phyloP scores from a whole-genome alignment of 92 coral and sea anemone species.

The Parazoanthus atlanticus region DNA sequence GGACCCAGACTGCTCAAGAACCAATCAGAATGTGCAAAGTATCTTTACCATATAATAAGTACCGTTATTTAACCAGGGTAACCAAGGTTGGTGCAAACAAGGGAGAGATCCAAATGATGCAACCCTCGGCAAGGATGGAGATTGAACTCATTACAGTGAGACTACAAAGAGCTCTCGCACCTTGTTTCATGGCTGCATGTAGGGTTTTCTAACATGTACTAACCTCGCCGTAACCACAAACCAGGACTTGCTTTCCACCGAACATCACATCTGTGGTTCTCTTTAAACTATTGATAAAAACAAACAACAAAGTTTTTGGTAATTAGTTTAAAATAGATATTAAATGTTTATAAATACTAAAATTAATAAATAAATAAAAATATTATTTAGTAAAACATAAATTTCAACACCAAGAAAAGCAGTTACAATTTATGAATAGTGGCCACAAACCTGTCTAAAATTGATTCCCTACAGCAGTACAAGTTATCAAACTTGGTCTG shows the following conservation, averaged over 20 bases:
- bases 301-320: background rate
- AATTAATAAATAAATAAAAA: background rate
- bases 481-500: slow-evolving; percentile 98
- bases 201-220: background rate
- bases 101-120: too few relatives aligned
- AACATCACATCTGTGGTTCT: slow-evolving; percentile 99
- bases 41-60: too few relatives aligned
- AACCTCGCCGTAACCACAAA: slow-evolving; percentile 99
- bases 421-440: background rate
- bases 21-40: too few relatives aligned
- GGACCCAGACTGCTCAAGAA: too few relatives aligned
- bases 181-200: too few relatives aligned
- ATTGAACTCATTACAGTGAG: too few relatives aligned
- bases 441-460: slow-evolving; percentile 89
- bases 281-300: slow-evolving; percentile 70
- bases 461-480: slow-evolving; percentile 99
- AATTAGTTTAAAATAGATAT: too few relatives aligned
- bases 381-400: background rate
- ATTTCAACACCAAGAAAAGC: background rate
- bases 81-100: too few relatives aligned
- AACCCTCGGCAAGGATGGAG: too few relatives aligned
- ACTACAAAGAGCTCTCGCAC: too few relatives aligned
- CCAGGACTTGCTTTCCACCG: slow-evolving; percentile 99
- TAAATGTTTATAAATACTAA: background rate
- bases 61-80: too few relatives aligned